phyloP scores from a whole-genome alignment of 2,888 invertebrate genomes.

The Polymixis flavicincta region DNA sequence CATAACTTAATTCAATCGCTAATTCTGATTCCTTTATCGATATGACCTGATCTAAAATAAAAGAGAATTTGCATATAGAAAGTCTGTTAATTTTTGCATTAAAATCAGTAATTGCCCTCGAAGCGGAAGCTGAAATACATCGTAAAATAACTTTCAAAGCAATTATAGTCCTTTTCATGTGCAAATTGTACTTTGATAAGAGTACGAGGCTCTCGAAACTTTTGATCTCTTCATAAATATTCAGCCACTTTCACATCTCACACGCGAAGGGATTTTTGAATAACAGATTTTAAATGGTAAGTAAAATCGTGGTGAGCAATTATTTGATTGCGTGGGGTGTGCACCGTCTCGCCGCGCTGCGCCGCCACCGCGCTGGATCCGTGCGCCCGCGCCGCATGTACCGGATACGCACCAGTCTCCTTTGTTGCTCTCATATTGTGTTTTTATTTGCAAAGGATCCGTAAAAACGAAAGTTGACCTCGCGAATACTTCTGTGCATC shows the following conservation, averaged over 20 bases:
- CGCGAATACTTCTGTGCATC: conserved; percentile 69
- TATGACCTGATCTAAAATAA: conserved; percentile 66
- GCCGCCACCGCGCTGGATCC: not conserved
- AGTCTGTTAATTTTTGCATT: conserved; percentile 74
- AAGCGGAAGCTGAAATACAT: conserved; percentile 69
- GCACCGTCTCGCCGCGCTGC: not conserved
- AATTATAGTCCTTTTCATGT: conserved; percentile 79
- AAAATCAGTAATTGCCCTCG: conserved; percentile 72
- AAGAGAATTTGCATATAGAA: conserved; percentile 77
- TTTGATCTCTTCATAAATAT: conserved; percentile 85
- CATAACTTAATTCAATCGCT: conserved; percentile 28
- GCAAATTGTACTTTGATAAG: conserved; percentile 78
- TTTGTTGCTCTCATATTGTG: conserved; percentile 78
- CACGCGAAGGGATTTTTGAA: conserved; percentile 78
- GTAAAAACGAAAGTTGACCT: conserved; percentile 84
- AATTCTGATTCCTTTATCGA: conserved; percentile 44
- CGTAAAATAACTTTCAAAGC: conserved; percentile 84
- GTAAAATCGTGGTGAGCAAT: conserved; percentile 66
- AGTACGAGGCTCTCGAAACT: conserved; percentile 71
- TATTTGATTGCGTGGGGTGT: conserved; percentile 72
- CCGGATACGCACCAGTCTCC: conserved; percentile 75
- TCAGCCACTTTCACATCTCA: conserved; percentile 82
- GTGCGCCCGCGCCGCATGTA: conserved; percentile 45
- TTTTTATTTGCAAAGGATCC: conserved; percentile 79
- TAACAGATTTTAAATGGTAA: conserved; percentile 69